These are phyloP conservation scores for Menidia beryllina DNA, from an alignment of 2,113 vertebrate species.

Conservation along the genomic window DNA sequence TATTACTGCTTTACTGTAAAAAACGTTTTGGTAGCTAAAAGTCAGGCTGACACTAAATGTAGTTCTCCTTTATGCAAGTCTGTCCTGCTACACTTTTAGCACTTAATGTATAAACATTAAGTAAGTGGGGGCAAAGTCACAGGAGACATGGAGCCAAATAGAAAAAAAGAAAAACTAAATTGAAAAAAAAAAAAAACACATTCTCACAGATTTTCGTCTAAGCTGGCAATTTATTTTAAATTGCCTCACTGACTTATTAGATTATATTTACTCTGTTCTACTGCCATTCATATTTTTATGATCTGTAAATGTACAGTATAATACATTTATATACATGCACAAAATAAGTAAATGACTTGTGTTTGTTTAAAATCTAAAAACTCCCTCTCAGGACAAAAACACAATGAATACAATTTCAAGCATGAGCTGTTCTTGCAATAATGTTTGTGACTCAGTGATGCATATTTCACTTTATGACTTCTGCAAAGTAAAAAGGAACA, in stretches of 20 bases:
- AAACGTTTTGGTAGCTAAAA: not conserved
- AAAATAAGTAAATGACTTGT: slow-evolving; percentile 30
- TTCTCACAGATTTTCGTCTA: slow-evolving; percentile 5
- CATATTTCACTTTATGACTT: slow-evolving; percentile 30
- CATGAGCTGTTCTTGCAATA: slow-evolving; percentile 12
- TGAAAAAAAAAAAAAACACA: slow-evolving; percentile 17
- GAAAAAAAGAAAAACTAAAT: slow-evolving; percentile 4
- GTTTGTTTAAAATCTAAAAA: slow-evolving; percentile 27
- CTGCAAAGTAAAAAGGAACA: slow-evolving; percentile 7
- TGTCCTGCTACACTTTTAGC: not conserved
- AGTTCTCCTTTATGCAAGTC: not conserved
- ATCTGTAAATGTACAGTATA: slow-evolving; percentile 40
- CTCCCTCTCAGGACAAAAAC: slow-evolving; percentile 4
- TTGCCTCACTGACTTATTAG: slow-evolving; percentile 28
- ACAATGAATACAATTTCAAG: slow-evolving; percentile 24
- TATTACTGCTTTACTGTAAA: not conserved
- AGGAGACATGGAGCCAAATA: slow-evolving; percentile 19
- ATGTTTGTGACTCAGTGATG: slow-evolving; percentile 29
- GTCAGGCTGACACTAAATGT: not conserved
- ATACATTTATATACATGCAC: not conserved
- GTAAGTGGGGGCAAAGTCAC: not conserved
- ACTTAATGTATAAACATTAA: slow-evolving; percentile 19
- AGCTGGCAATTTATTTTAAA: slow-evolving; percentile 29
- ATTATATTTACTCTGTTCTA: slow-evolving; percentile 19
- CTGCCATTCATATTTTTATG: slow-evolving; percentile 22